Conservation (phyloP, 1,140 invertebrate species). For the Coenobita brevimanus region DNA sequence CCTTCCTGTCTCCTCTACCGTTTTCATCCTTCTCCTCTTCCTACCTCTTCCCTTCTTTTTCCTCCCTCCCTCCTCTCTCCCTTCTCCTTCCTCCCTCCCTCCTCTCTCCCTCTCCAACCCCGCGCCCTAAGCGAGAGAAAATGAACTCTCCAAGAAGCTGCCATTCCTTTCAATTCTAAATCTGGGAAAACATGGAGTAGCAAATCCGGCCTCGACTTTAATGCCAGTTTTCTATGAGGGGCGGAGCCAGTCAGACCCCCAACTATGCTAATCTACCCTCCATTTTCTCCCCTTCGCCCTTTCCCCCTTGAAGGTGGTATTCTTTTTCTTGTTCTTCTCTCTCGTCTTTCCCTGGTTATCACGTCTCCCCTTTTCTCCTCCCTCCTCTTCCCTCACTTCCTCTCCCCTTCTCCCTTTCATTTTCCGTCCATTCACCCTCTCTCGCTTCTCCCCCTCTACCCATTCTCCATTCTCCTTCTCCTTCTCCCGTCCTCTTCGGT, state of each 20-base stretch:
- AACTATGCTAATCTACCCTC: conserved; percentile 40
- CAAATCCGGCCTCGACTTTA: conserved; percentile 53
- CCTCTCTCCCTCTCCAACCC: not conserved
- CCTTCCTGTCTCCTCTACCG: not conserved
- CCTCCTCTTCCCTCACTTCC: too few relatives aligned
- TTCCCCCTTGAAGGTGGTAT: not conserved
- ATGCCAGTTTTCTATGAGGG: conserved; percentile 49
- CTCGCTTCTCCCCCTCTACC: too few relatives aligned
- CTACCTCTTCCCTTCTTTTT: not conserved
- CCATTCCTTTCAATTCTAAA: conserved; percentile 49
- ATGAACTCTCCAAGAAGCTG: conserved; percentile 19
- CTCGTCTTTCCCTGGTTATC: too few relatives aligned
- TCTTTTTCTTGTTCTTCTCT: not conserved
- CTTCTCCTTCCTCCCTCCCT: conserved; percentile 9
- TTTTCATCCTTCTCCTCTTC: not conserved
- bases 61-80: not conserved
- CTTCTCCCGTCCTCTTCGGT: too few relatives aligned
- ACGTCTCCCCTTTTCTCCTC: too few relatives aligned
- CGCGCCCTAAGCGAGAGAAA: conserved; percentile 15
- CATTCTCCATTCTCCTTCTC: too few relatives aligned
- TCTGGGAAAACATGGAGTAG: conserved; percentile 46
- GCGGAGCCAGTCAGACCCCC: conserved; percentile 10
- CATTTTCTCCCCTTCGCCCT: not conserved
- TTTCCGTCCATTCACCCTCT: too few relatives aligned
- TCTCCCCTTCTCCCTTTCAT: too few relatives aligned